Base-by-base conservation (phyloP, 2,113 vertebrate genomes). In the Oryzias javanicus region DNA sequence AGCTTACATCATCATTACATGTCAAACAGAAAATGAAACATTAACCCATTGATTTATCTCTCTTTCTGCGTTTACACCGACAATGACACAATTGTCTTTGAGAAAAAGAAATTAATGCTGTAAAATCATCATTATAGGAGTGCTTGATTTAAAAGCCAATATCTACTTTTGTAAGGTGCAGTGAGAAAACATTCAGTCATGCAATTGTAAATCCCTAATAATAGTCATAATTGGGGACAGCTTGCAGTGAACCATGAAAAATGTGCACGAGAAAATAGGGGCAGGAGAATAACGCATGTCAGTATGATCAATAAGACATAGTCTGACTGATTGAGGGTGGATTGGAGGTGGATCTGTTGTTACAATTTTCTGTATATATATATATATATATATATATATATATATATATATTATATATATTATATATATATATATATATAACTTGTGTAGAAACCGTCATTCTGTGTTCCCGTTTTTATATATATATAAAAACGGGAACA, bases 11-110 rank as follows among this genome's bases (percentile, higher is more conserved):
- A 27, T 81, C 67, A 61, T 56, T 84, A 47, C 70, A 54, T 81
- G 70, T 84, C 74, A 72, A 68, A 64, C 60, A 68, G 61, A 42
- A 73, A 57, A 58, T 6, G 42, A 66, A 63, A 68, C 64, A 72
- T 86, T 70, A 80, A 72, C 67, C 20, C 72, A 82, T 81, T 54
- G 80, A 88, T 88, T 82, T 72, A 24, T 35, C 49, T 49, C 46
- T 35, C 10, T 65, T 72, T 81, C 69, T 56, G 27, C 64, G 40
- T 60, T 70, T 51, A 57, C 54, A 80, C 73, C 65, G 74, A 87
- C 72, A 52, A 54, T 71, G 61, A 53, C 50, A 17, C 71, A 54
- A 75, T 46, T 16, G 64, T 74, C 67, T 71, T 74, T 61, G 42
- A 57, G 48, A 66, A 67, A 54, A 56, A 67, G 54, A 81, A 78